Conservation (phyloP, 2,113 vertebrate genomes). For the Carollia perspicillata region DNA sequence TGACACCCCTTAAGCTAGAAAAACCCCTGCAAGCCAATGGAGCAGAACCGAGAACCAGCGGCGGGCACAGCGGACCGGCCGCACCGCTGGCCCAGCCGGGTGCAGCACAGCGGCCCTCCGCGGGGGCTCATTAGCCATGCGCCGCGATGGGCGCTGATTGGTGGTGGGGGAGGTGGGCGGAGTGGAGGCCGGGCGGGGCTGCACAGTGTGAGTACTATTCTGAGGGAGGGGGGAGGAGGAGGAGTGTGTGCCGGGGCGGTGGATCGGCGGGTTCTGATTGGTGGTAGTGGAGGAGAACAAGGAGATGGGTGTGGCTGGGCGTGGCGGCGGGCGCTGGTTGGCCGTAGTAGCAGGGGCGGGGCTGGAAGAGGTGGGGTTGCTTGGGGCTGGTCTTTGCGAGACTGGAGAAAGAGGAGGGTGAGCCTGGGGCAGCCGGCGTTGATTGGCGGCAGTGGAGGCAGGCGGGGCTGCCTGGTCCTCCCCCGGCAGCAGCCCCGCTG, state of each 20-base stretch:
- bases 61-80: rapidly evolving
- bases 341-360: not conserved
- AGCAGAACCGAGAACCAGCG: not conserved
- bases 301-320: not conserved
- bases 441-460: conserved; percentile 47
- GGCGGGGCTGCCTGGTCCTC: not conserved
- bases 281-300: not conserved
- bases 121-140: conserved; percentile 50
- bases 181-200: not conserved
- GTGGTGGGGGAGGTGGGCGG: not conserved
- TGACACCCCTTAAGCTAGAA: not conserved
- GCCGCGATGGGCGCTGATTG: conserved; percentile 47
- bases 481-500: not conserved
- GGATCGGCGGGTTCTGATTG: not conserved
- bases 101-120: conserved; percentile 32
- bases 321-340: not conserved
- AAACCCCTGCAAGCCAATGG: not conserved
- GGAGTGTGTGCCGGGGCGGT: not conserved
- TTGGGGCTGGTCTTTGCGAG: not conserved
- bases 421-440: not conserved
- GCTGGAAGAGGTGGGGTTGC: not conserved
- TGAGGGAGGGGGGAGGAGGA: not conserved
- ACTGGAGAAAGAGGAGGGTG: not conserved
- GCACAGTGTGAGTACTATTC: rapidly evolving
- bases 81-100: not conserved